Evolutionary conservation across 2,797 vertebrate species (phyloP).

Genomic region (Enteromius thamalakanensis): DNA sequence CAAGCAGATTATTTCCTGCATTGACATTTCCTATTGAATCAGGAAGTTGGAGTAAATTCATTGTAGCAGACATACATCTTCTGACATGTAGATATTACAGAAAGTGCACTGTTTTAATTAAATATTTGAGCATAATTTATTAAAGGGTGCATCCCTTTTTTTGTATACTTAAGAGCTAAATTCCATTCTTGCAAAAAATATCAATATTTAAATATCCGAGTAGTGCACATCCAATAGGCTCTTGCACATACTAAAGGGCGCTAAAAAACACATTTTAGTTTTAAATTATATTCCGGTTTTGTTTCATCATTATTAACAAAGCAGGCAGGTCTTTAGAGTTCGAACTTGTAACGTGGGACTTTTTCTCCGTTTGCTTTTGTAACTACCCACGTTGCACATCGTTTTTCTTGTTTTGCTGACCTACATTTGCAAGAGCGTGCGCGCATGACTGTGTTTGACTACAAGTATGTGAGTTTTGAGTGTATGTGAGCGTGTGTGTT

Average conservation of each 20-base stretch:
- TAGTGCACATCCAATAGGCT: background rate
- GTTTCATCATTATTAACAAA: background rate
- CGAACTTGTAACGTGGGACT: background rate
- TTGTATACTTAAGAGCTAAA: background rate
- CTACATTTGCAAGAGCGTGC: slow-evolving; percentile 21
- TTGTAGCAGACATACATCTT: background rate
- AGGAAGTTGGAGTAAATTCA: background rate
- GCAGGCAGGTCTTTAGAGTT: background rate
- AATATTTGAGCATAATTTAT: background rate
- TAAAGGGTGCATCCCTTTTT: background rate
- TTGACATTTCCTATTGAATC: background rate
- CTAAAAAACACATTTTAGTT: background rate
- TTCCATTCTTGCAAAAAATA: background rate
- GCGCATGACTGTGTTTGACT: slow-evolving; percentile 29
- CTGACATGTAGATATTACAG: background rate
- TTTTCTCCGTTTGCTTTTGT: background rate
- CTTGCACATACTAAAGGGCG: background rate
- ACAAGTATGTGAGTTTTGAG: slow-evolving; percentile 20
- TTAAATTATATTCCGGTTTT: background rate
- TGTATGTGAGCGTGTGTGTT: background rate
- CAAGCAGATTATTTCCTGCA: background rate
- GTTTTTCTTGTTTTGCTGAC: slow-evolving; percentile 27
- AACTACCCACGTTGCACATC: background rate
- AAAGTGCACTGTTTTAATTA: background rate
- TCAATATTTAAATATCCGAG: background rate